Percentiles rank a stretch among this genome's conserved stretches.
These are phyloP conservation scores for Paraplagusia blochii DNA, from an alignment of 2,113 vertebrate species.

Conservation along the genomic window DNA sequence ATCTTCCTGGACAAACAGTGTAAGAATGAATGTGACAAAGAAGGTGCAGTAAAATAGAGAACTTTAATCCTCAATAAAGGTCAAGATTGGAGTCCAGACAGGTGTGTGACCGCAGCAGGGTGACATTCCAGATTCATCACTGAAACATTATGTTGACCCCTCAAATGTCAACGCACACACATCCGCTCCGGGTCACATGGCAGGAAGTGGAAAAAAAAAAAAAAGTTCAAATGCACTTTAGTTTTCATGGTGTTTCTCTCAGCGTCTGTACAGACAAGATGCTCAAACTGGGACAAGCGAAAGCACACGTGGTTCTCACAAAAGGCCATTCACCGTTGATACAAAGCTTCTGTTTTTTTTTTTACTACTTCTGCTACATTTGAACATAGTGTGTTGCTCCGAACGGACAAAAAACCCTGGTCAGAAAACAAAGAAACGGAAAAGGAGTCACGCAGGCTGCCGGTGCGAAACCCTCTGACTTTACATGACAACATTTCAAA, in stretches of 20 bases:
- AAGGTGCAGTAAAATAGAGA: background rate
- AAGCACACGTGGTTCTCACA: conserved; percentile 68
- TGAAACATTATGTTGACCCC: conserved; percentile 2
- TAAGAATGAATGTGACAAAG: background rate
- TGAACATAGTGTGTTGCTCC: conserved; percentile 24
- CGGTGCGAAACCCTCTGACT: conserved; percentile 26
- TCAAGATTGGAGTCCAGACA: conserved; percentile 3
- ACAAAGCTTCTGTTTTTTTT: conserved; percentile 17
- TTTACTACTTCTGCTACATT: conserved; percentile 10
- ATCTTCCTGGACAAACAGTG: conserved; percentile 5
- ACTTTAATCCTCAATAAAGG: conserved; percentile 13
- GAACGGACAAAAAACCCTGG: conserved; percentile 49
- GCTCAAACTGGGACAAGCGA: conserved; percentile 50
- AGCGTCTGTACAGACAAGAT: conserved; percentile 23
- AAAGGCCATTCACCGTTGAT: conserved; percentile 67
- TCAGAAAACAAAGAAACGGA: conserved; percentile 44
- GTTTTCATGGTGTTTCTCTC: conserved; percentile 8
- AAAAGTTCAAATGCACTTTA: conserved; percentile 39
- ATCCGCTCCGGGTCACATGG: conserved; percentile 16
- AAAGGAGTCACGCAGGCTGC: conserved; percentile 40
- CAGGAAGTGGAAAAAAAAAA: conserved; percentile 27
- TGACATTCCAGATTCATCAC: conserved; percentile 10
- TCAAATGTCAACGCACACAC: conserved; percentile 3
- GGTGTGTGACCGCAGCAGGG: conserved; percentile 12
- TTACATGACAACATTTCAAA: conserved; percentile 43